Percentiles rank a stretch among this genome's conserved stretches.
phyloP scores from a whole-genome alignment of 2,888 invertebrate genomes.

The Carabus problematicus region DNA sequence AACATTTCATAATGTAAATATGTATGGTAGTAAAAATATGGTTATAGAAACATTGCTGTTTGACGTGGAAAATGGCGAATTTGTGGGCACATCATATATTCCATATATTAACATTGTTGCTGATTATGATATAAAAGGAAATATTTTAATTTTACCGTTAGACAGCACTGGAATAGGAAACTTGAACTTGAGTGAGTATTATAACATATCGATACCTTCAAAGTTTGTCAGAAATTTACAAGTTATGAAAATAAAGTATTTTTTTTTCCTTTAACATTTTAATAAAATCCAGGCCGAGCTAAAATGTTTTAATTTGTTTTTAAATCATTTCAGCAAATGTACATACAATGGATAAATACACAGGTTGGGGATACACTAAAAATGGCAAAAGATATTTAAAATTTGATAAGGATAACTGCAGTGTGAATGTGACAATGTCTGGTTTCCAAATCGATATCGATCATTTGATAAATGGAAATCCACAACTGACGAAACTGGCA shows the following conservation, averaged over 20 bases:
- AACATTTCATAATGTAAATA: constrained; percentile 46
- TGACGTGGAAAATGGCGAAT: constrained; percentile 59
- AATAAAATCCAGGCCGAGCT: neutral
- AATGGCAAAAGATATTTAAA: constrained; percentile 46
- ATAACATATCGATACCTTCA: no score
- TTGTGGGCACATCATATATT: constrained; percentile 55
- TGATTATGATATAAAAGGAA: constrained; percentile 69
- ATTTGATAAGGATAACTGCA: constrained; percentile 44
- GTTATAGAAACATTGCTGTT: constrained; percentile 36
- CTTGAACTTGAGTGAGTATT: constrained; percentile 47
- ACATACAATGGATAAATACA: constrained; percentile 2
- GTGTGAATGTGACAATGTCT: constrained; percentile 45
- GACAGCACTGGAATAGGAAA: constrained; percentile 65
- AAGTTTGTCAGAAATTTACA: no score
- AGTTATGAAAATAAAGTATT: no score
- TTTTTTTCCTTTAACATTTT: no score
- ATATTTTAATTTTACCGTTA: constrained; percentile 73
- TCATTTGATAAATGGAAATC: constrained; percentile 50
- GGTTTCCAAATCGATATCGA: constrained; percentile 45
- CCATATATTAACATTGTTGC: constrained; percentile 69
- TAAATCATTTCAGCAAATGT: constrained; percentile 15
- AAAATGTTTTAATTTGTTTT: neutral
- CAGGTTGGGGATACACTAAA: constrained; percentile 43
- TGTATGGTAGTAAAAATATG: constrained; percentile 48
- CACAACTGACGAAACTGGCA: constrained; percentile 50